Evolutionary conservation across 2,888 invertebrate species (phyloP), one percentile per base, ranked within the genome.

Genomic region (Brachylomia viminalis): DNA sequence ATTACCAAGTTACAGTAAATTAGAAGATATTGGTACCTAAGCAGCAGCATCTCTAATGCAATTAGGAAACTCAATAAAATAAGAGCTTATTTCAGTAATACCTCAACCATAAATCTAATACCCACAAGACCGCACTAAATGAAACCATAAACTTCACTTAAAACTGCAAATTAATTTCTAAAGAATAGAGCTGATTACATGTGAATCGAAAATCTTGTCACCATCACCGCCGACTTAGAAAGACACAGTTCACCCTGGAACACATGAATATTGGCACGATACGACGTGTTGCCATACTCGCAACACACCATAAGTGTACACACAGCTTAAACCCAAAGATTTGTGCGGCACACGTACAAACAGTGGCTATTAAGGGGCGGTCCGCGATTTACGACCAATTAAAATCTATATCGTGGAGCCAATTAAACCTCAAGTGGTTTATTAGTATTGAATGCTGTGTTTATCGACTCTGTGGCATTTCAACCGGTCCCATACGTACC

Each of bases 361-460:
- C 88, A 88, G 84, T 79, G 86, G 88, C 92, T 92, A 94, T 95
- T 95, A 95, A 91, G 91, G 87, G 90, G 89, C 90, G 88, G 86
- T 86, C 85, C 82, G 80, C 90, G 92, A 95, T 94, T 95, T 94
- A 95, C 92, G 92, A 90, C 91, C 96, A 96, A 96, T 96, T 96
- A 95, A 96, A 95, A 94, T 93, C 93, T 94, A 94, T 95, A 95
- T 93, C 92, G 91, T 91, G 91, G 92, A 87, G 88, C 93, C 96
- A 96, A 96, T 96, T 96, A 95, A 96, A 93, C 90, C 90, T 92
- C 88, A 84, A 87, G 91, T 94, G 85, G 91, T 95, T 95, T 95
- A 95, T 95, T 93, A 84, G 89, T 93, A 94, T 94, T 92, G 92
- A 89, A 81, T 88, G 86, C 82, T 88, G 83, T 89, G 90, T 93